Conservation (phyloP, 2,888 invertebrate species). For the Arge pagana region DNA sequence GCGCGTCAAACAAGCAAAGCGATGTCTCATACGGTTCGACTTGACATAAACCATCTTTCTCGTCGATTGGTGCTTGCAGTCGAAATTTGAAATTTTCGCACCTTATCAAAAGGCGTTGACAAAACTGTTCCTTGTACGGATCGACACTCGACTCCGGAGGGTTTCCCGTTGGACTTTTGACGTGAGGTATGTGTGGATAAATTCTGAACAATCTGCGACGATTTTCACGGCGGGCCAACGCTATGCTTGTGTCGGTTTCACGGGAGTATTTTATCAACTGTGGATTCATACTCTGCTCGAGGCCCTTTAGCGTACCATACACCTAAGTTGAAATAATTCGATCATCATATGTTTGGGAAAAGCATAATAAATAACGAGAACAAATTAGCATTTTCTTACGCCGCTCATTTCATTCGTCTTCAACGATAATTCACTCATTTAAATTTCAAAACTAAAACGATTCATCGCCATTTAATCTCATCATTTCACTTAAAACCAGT, state of each 20-base stretch:
- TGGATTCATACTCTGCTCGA: constrained; percentile 92
- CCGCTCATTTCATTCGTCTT: too few species aligned
- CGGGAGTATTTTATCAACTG: constrained; percentile 87
- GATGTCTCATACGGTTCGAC: constrained; percentile 94
- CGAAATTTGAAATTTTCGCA: constrained; percentile 85
- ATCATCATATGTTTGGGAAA: constrained; percentile 15
- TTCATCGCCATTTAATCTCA: background rate
- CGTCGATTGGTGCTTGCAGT: constrained; percentile 79
- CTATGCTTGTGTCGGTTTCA: constrained; percentile 87
- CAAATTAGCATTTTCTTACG: too few species aligned
- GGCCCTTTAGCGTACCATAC: constrained; percentile 83
- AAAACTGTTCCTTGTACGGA: constrained; percentile 86
- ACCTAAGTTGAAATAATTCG: constrained; percentile 44
- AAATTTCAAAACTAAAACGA: background rate
- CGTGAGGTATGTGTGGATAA: constrained; percentile 65
- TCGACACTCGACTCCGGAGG: constrained; percentile 66
- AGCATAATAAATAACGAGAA: constrained; percentile 29
- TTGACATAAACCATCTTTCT: constrained; percentile 76
- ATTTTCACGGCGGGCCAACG: constrained; percentile 78
- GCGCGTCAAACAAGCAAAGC: constrained; percentile 87
- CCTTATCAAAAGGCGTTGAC: constrained; percentile 80
- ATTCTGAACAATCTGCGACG: constrained; percentile 79
- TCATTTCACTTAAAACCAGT: background rate
- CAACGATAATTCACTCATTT: constrained; percentile 5
- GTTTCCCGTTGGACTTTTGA: constrained; percentile 36